Conservation (phyloP, 2,113 vertebrate genomes). For the Ramphastos sulfuratus region DNA sequence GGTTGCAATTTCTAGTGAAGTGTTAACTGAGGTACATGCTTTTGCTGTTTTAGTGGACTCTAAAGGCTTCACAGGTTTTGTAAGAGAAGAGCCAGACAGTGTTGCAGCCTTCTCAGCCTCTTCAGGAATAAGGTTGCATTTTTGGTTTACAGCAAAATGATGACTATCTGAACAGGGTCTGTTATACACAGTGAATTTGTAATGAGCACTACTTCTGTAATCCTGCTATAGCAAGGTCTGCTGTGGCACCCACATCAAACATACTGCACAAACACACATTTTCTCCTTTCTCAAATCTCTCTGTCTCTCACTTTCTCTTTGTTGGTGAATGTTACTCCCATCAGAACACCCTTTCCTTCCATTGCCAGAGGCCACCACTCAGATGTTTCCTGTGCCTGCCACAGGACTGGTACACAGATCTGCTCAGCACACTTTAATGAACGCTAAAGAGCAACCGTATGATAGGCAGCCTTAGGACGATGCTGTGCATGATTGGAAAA, state of each 20-base stretch:
- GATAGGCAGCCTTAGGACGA: not conserved
- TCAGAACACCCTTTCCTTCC: not conserved
- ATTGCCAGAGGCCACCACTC: accelerated
- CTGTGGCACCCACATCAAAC: not conserved
- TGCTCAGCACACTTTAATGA: not conserved
- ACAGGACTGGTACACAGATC: accelerated
- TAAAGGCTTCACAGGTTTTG: not conserved
- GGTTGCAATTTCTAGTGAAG: not conserved
- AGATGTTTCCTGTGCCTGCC: not conserved
- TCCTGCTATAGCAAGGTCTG: not conserved
- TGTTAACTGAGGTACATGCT: not conserved
- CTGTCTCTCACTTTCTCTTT: not conserved
- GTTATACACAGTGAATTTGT: not conserved
- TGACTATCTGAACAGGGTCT: not conserved
- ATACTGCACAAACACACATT: not conserved
- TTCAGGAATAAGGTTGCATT: not conserved
- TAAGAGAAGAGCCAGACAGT: not conserved
- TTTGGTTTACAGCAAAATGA: not conserved
- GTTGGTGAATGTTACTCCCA: not conserved
- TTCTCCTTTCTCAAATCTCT: not conserved
- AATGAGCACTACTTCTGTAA: not conserved
- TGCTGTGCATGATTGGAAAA: not conserved
- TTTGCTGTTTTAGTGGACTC: not conserved
- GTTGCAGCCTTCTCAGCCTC: not conserved
- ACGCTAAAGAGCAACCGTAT: not conserved